A percentile compares a stretch with the other conserved stretches of the same genome.
phyloP scores from a whole-genome alignment of 2,797 vertebrate species.

The Ctenosaura bakeri region DNA sequence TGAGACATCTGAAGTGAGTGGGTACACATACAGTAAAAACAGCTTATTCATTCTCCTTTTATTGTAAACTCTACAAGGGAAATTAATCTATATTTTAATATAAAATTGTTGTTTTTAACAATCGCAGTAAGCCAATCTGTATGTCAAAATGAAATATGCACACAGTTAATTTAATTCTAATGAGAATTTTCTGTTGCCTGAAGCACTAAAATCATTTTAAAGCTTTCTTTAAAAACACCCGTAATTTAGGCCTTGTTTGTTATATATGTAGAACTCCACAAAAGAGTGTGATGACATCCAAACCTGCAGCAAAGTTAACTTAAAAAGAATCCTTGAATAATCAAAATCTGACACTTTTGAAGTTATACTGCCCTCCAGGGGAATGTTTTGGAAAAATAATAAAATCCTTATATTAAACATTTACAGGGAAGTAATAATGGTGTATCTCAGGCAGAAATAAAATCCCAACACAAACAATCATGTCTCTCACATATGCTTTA shows the following conservation, averaged over 20 bases:
- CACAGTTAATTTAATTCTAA: not conserved
- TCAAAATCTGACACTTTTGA: slow-evolving; percentile 8
- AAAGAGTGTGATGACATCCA: not conserved
- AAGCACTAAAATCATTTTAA: not conserved
- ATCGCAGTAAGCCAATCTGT: not conserved
- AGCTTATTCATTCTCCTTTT: not conserved
- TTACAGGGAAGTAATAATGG: not conserved
- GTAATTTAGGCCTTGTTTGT: not conserved
- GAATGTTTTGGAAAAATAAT: not conserved
- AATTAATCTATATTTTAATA: not conserved
- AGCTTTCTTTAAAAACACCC: not conserved
- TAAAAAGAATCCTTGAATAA: not conserved
- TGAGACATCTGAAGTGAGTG: not conserved
- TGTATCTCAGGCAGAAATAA: not conserved
- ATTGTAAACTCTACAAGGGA: not conserved
- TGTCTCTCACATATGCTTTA: not conserved
- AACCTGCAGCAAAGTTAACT: not conserved
- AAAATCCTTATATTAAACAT: not conserved
- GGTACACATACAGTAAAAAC: not conserved
- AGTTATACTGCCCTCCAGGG: slow-evolving; percentile 36
- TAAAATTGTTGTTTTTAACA: not conserved
- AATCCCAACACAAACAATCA: not conserved
- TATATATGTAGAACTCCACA: not conserved
- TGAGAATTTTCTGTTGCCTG: not conserved
- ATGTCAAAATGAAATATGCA: not conserved